Evolutionary conservation across 2,113 vertebrate species (phyloP).

Genomic region (Sialia sialis): DNA sequence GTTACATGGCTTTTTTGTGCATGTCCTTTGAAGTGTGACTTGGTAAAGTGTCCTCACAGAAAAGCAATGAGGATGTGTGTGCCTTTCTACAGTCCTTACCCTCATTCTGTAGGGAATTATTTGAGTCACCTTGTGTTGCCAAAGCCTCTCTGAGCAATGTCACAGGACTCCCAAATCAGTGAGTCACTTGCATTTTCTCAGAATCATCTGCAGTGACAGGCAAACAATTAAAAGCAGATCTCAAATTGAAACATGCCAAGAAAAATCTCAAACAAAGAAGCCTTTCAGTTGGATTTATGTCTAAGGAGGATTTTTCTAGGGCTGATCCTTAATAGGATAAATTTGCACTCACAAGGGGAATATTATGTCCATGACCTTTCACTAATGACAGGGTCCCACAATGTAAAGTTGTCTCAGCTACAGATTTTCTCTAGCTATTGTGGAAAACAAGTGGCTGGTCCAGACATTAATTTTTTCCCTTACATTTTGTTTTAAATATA

Average conservation of each 20-base stretch:
- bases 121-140: not conserved
- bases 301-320: not conserved
- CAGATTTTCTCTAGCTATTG: not conserved
- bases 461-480: not conserved
- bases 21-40: not conserved
- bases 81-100: not conserved
- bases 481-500: not conserved
- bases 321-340: constrained; percentile 41
- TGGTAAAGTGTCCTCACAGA: not conserved
- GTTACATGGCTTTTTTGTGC: not conserved
- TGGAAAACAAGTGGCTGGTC: not conserved
- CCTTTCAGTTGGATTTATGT: constrained; percentile 1
- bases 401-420: not conserved
- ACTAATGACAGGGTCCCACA: not conserved
- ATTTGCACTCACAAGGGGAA: not conserved
- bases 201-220: not conserved
- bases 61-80: not conserved
- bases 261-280: constrained; percentile 6
- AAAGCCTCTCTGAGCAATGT: not conserved
- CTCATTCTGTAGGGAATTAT: not conserved
- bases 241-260: not conserved
- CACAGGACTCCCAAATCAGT: not conserved
- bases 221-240: not conserved
- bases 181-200: not conserved
- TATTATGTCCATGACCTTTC: not conserved